These are phyloP conservation scores for human DNA, from an alignment of 2,113 vertebrate species.

Conservation along the genomic window DNA sequence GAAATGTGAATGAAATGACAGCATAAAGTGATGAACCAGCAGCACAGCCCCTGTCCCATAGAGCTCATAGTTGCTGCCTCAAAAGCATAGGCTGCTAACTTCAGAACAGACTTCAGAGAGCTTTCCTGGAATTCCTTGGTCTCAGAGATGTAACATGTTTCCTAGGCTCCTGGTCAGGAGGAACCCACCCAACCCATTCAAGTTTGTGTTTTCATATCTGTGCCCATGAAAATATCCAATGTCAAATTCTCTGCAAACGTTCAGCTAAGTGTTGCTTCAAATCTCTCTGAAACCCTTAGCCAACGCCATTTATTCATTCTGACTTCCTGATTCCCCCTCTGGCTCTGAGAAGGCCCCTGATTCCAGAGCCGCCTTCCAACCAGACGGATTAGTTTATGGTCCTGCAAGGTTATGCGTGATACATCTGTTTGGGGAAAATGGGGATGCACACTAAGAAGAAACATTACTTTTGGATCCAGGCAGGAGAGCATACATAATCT, in stretches of 20 bases:
- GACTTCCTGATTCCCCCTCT: not conserved
- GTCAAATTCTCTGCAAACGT: not conserved
- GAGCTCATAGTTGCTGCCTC: not conserved
- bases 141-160: not conserved
- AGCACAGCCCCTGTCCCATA: not conserved
- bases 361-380: not conserved
- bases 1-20: not conserved
- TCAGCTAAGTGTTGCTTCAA: not conserved
- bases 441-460: slow-evolving; percentile 49
- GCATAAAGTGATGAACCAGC: not conserved
- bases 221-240: not conserved
- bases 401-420: slow-evolving; percentile 59
- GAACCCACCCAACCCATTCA: not conserved
- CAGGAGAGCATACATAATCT: slow-evolving; percentile 63
- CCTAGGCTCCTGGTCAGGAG: not conserved
- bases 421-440: slow-evolving; percentile 57
- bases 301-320: slow-evolving; percentile 11
- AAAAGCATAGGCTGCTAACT: not conserved
- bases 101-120: not conserved
- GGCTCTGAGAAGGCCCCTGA: not conserved
- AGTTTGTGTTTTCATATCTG: not conserved
- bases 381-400: slow-evolving; percentile 57
- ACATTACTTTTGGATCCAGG: slow-evolving; percentile 53
- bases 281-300: slow-evolving; percentile 21
- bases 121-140: not conserved